A percentile compares a stretch with the other conserved stretches of the same genome.
Evolutionary conservation across 2,888 invertebrate genomes (phyloP).

Genomic region (Agrotis exclamationis): DNA sequence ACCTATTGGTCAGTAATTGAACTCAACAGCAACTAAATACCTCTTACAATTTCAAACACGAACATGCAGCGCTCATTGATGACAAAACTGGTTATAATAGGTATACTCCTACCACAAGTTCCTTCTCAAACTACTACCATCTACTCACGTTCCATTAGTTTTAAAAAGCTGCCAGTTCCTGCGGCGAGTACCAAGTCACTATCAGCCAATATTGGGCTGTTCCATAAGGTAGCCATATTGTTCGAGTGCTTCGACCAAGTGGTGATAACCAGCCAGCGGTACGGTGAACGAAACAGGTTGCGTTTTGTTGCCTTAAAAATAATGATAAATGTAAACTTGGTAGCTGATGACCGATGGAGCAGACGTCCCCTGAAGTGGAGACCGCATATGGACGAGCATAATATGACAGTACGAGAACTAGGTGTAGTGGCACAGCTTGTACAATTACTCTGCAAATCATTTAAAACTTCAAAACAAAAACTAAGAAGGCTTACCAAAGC

Average conservation of each 20-base stretch:
- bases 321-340: neutral
- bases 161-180: slow-evolving; percentile 54
- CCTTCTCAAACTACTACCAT: neutral
- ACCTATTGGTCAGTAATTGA: no score
- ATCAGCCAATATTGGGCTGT: slow-evolving; percentile 72
- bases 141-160: slow-evolving; percentile 77
- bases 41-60: no score
- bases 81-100: neutral
- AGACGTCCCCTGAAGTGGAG: neutral
- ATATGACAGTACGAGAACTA: no score
- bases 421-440: no score
- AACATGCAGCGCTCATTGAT: neutral
- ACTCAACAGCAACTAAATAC: no score
- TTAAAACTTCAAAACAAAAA: neutral
- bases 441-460: no score
- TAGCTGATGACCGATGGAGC: neutral
- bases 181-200: slow-evolving; percentile 81
- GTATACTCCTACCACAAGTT: neutral
- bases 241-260: slow-evolving; percentile 44
- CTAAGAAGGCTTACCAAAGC: slow-evolving; percentile 63
- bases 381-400: no score
- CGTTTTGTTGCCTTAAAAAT: slow-evolving; percentile 69
- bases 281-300: slow-evolving; percentile 74
- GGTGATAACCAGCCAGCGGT: slow-evolving; percentile 79
- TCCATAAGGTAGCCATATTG: slow-evolving; percentile 55